Conservation (phyloP, 2,888 invertebrate genomes). For the Drosophila pegasa region DNA sequence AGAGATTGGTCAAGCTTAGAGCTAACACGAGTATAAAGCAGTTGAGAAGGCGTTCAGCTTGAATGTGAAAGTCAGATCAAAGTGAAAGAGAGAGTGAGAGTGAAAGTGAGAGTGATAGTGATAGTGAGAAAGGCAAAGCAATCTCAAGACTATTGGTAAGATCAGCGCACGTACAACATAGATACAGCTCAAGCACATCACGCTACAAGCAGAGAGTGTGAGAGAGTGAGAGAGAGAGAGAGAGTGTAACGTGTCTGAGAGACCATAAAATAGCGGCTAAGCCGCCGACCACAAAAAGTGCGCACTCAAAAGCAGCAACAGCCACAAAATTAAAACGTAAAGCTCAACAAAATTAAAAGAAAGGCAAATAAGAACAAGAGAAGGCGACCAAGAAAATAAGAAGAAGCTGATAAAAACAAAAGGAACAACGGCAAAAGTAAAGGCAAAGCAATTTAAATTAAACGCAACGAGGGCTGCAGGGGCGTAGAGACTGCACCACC, state of each 20-base stretch:
- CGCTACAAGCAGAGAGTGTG: constrained; percentile 15
- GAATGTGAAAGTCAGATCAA: background rate
- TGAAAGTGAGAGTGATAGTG: constrained; percentile 19
- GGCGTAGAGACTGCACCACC: constrained; percentile 9
- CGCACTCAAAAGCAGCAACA: constrained; percentile 36
- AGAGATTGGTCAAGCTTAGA: background rate
- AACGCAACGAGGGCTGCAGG: constrained; percentile 34
- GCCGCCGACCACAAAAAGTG: constrained; percentile 30
- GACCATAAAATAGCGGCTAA: constrained; percentile 37
- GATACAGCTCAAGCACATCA: constrained; percentile 19
- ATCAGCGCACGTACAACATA: constrained; percentile 10
- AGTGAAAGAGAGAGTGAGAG: constrained; percentile 9
- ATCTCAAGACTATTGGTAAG: constrained; percentile 4
- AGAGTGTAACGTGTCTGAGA: constrained; percentile 8
- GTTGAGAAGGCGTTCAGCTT: background rate
- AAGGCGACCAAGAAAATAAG: constrained; percentile 13
- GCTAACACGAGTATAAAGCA: background rate
- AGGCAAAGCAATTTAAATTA: constrained; percentile 72
- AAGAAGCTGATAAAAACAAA: constrained; percentile 6
- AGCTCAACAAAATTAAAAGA: constrained; percentile 22
- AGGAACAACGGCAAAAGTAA: constrained; percentile 27
- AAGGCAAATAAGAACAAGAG: constrained; percentile 10
- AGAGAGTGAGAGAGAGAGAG: constrained; percentile 12
- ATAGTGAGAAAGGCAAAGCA: constrained; percentile 14
- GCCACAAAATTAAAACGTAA: constrained; percentile 51